Evolutionary conservation across 2,888 invertebrate species (phyloP).

Genomic region (Cecidostiba fungosa): DNA sequence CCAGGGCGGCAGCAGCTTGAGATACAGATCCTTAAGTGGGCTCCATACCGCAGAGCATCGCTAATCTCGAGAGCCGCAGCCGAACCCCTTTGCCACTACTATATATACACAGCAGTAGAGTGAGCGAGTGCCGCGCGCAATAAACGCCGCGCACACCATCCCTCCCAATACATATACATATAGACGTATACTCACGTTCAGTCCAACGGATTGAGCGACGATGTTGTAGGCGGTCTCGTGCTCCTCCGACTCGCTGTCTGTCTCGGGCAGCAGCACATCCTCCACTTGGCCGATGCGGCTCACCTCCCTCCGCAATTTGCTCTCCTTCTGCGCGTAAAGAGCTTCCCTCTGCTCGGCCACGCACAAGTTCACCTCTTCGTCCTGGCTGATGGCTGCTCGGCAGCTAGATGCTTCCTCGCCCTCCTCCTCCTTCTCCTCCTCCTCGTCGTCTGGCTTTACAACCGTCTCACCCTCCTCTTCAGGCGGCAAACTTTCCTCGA

Average conservation of each 20-base stretch:
- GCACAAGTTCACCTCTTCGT: conserved; percentile 51
- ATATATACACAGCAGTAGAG: background rate
- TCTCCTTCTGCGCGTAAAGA: conserved; percentile 69
- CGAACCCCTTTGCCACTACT: background rate
- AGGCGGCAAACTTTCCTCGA: conserved; percentile 71
- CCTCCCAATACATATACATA: background rate
- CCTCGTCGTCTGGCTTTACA: conserved; percentile 66
- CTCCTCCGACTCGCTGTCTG: conserved; percentile 86
- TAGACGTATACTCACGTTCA: conserved; percentile 87
- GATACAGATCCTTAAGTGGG: conserved; percentile 22
- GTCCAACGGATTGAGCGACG: conserved; percentile 85
- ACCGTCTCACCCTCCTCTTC: conserved; percentile 73
- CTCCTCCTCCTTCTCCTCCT: conserved; percentile 73
- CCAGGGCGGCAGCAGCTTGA: background rate
- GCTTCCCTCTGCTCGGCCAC: conserved; percentile 51
- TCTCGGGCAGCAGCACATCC: conserved; percentile 78
- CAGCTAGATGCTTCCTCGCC: conserved; percentile 32
- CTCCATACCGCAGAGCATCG: conserved; percentile 2
- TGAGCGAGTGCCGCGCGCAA: too few relatives aligned
- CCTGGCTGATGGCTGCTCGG: background rate
- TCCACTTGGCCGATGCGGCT: conserved; percentile 81
- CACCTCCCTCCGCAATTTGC: conserved; percentile 75
- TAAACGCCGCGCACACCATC: background rate
- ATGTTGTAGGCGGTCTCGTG: conserved; percentile 83
- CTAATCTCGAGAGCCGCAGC: background rate